Evolutionary conservation across 2,888 invertebrate species (phyloP).

Genomic region (Nycteola revayana): DNA sequence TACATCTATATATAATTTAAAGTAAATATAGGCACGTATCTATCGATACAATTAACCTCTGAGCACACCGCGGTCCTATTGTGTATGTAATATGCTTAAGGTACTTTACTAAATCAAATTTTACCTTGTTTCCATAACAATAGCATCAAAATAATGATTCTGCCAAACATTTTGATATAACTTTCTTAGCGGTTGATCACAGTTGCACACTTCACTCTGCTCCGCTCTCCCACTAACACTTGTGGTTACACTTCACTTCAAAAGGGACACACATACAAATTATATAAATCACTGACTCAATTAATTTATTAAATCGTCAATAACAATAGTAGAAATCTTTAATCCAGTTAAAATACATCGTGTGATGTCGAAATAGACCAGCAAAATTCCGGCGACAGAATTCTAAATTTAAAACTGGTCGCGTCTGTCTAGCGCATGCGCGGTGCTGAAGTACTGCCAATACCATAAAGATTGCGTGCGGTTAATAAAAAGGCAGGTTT

Average conservation of each 20-base stretch:
- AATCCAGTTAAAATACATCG: constrained; percentile 50
- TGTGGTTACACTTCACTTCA: constrained; percentile 32
- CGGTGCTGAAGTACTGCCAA: constrained; percentile 43
- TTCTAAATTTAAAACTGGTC: constrained; percentile 73
- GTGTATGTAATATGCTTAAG: no score
- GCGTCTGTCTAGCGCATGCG: constrained; percentile 69
- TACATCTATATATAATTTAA: no score
- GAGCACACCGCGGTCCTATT: no score
- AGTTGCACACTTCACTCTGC: constrained; percentile 36
- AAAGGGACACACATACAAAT: constrained; percentile 25
- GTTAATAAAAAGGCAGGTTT: constrained; percentile 25
- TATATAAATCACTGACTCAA: constrained; percentile 39
- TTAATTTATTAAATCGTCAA: constrained; percentile 30
- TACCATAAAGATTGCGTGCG: constrained; percentile 46
- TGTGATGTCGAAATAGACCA: constrained; percentile 64
- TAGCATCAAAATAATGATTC: constrained; percentile 44
- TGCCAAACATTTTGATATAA: constrained; percentile 43
- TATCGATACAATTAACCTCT: no score
- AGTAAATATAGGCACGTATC: no score
- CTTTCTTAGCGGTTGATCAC: constrained; percentile 24
- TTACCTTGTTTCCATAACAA: constrained; percentile 60
- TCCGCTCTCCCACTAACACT: constrained; percentile 3
- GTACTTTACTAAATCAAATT: background rate
- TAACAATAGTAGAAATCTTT: constrained; percentile 34
- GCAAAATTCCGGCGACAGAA: constrained; percentile 60